phyloP scores from a whole-genome alignment of 2,797 vertebrate genomes.

The Bovichtus diacanthus region DNA sequence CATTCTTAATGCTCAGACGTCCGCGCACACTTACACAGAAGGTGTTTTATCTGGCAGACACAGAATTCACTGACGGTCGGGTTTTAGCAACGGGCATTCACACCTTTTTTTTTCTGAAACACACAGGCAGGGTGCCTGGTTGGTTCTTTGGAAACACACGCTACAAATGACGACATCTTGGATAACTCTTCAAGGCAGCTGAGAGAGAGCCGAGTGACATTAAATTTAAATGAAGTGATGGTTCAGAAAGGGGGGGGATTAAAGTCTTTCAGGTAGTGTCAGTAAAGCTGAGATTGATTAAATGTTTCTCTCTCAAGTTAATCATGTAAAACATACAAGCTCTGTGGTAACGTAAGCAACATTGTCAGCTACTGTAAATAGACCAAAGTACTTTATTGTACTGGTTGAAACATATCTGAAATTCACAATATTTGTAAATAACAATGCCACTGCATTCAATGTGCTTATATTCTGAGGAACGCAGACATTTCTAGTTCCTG shows the following conservation, averaged over 20 bases:
- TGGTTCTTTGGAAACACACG: not conserved
- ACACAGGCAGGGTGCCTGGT: too few species aligned
- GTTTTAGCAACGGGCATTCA: not conserved
- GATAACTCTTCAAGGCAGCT: not conserved
- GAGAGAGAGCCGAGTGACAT: not conserved
- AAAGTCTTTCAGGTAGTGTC: not conserved
- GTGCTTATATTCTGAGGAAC: not conserved
- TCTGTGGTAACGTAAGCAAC: not conserved
- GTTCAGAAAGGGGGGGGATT: not conserved
- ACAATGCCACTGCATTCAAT: not conserved
- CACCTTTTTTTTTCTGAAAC: not conserved
- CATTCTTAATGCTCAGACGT: slow-evolving; percentile 11
- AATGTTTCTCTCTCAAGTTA: not conserved
- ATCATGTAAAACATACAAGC: slow-evolving; percentile 10
- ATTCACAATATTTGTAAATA: not conserved
- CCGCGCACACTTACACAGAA: not conserved
- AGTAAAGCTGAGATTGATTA: not conserved
- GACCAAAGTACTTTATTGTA: not conserved
- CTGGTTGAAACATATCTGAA: not conserved
- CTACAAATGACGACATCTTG: not conserved
- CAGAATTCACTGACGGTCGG: slow-evolving; percentile 18
- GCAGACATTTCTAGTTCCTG: not conserved
- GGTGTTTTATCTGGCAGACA: slow-evolving; percentile 46
- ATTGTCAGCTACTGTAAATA: not conserved
- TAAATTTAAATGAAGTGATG: slow-evolving; percentile 8